A percentile compares a stretch with the other conserved stretches of the same genome.
Conservation (phyloP, 1,140 invertebrate species). For the Charaxes varanes region DNA sequence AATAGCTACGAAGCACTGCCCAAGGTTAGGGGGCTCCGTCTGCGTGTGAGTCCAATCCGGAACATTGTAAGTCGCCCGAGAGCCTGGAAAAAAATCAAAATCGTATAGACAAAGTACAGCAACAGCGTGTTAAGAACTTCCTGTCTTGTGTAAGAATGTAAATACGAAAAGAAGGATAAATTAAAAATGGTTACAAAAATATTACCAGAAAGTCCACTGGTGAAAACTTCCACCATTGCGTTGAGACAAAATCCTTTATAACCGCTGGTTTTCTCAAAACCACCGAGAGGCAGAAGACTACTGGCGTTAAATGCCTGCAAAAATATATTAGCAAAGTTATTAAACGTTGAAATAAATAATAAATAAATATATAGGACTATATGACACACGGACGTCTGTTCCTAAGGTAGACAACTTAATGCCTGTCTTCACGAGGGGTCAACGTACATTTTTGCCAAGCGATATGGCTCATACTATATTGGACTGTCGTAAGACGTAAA, state of each 20-base stretch:
- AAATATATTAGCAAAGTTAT: slow-evolving; percentile 18
- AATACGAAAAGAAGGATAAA: slow-evolving; percentile 1
- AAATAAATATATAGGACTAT: no score
- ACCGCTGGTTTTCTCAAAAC: slow-evolving; percentile 83
- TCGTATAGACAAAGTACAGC: no score
- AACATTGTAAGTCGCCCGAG: slow-evolving; percentile 78
- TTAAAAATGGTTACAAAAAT: background rate
- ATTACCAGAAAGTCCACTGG: slow-evolving; percentile 81
- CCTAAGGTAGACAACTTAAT: no score
- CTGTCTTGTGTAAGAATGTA: no score
- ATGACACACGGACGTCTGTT: no score
- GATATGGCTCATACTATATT: no score
- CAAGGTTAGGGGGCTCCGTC: slow-evolving; percentile 81
- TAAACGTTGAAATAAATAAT: background rate
- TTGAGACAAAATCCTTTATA: slow-evolving; percentile 94
- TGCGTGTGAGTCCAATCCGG: slow-evolving; percentile 82
- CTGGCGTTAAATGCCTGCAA: slow-evolving; percentile 76
- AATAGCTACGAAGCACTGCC: slow-evolving; percentile 93
- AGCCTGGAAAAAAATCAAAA: slow-evolving; percentile 54
- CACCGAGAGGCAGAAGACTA: slow-evolving; percentile 88
- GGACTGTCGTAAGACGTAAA: no score
- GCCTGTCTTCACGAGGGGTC: no score
- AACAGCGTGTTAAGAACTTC: no score
- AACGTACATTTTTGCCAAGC: no score
- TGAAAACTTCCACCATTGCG: slow-evolving; percentile 91